Evolutionary conservation across 2,797 vertebrate species (phyloP).

Genomic region (Carcharodon carcharias): DNA sequence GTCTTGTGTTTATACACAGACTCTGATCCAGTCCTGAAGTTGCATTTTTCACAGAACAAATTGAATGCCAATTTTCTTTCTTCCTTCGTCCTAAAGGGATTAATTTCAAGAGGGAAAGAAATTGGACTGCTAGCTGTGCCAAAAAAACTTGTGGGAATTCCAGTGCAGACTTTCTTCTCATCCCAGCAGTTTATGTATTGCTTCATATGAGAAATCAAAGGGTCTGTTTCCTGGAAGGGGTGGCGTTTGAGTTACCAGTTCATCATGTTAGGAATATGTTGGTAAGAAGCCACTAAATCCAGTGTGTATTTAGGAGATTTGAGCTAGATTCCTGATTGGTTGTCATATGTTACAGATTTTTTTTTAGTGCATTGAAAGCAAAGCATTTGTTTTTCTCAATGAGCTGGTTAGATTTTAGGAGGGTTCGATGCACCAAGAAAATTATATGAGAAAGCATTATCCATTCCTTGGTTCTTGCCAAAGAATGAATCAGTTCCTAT

Average conservation of each 20-base stretch:
- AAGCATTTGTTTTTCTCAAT: conserved; percentile 8
- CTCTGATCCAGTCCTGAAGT: background rate
- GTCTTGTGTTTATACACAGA: background rate
- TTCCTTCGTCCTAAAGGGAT: background rate
- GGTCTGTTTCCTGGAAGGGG: background rate
- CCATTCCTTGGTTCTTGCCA: background rate
- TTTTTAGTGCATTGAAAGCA: background rate
- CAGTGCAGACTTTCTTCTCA: background rate
- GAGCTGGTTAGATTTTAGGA: background rate
- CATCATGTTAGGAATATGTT: conserved; percentile 16
- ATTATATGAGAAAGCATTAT: background rate
- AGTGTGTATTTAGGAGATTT: background rate
- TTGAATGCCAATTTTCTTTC: background rate
- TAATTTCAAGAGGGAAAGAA: background rate
- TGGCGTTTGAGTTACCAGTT: background rate
- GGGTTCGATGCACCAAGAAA: background rate
- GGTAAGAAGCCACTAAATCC: background rate
- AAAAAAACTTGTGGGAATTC: background rate
- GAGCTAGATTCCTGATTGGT: background rate
- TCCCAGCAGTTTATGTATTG: background rate
- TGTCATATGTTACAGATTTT: background rate
- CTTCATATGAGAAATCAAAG: background rate
- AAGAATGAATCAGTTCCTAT: conserved; percentile 24
- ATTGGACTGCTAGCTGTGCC: background rate
- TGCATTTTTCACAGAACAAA: background rate